Conservation (phyloP, 1,140 invertebrate genomes). For the Caerostris extrusa region DNA sequence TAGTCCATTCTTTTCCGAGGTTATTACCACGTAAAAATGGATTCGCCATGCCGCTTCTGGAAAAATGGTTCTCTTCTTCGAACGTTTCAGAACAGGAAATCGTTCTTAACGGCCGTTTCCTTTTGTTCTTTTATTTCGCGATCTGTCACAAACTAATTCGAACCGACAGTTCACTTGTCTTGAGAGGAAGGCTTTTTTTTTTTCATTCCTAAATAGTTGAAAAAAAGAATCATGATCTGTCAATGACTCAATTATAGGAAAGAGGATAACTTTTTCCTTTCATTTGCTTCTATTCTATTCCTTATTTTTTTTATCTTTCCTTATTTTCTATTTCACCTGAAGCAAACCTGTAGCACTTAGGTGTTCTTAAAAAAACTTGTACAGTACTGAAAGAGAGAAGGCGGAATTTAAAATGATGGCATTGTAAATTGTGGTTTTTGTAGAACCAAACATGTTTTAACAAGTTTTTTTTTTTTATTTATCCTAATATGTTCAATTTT, state of each 20-base stretch:
- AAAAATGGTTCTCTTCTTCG: neutral
- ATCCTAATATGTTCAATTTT: too few relatives aligned
- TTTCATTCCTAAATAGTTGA: neutral
- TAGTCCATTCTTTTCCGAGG: slow-evolving; percentile 22
- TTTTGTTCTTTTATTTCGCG: neutral
- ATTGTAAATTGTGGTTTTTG: too few relatives aligned
- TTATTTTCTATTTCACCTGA: neutral
- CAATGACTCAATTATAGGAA: slow-evolving; percentile 22
- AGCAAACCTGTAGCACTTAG: neutral
- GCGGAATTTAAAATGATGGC: too few relatives aligned
- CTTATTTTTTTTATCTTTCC: neutral
- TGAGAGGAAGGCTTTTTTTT: neutral
- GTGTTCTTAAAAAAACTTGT: neutral
- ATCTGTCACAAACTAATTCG: slow-evolving; percentile 42
- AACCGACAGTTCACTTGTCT: slow-evolving; percentile 29
- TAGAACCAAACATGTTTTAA: too few relatives aligned
- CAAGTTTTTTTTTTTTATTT: too few relatives aligned
- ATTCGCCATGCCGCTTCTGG: neutral
- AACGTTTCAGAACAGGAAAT: slow-evolving; percentile 26
- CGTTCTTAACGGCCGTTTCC: slow-evolving; percentile 26
- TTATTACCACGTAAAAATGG: slow-evolving; percentile 28
- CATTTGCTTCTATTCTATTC: neutral
- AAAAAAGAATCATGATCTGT: slow-evolving; percentile 7
- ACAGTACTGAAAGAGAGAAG: neutral
- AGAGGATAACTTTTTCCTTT: slow-evolving; percentile 6